Evolutionary conservation across 1,140 invertebrate species (phyloP).

Genomic region (Bombus sylvicola): DNA sequence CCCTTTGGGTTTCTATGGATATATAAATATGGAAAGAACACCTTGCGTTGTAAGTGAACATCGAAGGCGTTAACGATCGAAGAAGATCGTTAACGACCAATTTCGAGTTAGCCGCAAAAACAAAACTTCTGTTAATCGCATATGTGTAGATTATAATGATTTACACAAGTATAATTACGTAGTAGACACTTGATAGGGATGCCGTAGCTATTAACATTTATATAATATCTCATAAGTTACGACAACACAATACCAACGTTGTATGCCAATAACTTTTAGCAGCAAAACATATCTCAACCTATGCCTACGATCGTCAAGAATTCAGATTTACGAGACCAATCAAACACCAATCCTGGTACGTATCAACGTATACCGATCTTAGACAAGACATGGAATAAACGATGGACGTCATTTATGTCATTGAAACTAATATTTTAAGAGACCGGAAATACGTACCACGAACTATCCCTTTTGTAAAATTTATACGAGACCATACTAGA

Average conservation of each 20-base stretch:
- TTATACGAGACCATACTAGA: no score
- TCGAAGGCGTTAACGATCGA: neutral
- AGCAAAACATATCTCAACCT: no score
- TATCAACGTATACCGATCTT: no score
- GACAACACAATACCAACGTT: neutral
- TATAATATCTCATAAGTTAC: neutral
- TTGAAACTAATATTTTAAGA: neutral
- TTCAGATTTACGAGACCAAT: neutral
- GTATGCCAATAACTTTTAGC: neutral
- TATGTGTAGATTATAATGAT: neutral
- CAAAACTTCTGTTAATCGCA: no score
- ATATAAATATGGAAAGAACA: neutral
- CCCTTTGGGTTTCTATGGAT: neutral
- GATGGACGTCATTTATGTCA: neutral
- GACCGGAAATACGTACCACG: neutral
- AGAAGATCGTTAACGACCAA: neutral
- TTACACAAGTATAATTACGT: neutral
- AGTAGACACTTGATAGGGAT: neutral
- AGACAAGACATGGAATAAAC: neutral
- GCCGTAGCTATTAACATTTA: neutral
- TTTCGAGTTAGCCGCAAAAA: neutral
- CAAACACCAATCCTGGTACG: neutral
- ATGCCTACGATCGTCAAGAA: neutral
- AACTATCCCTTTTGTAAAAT: neutral
- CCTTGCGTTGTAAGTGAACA: neutral